Percentiles rank a stretch among this genome's conserved stretches.
Evolutionary conservation across 2,113 vertebrate genomes (phyloP).

Genomic region (Stigmatopora nigra): DNA sequence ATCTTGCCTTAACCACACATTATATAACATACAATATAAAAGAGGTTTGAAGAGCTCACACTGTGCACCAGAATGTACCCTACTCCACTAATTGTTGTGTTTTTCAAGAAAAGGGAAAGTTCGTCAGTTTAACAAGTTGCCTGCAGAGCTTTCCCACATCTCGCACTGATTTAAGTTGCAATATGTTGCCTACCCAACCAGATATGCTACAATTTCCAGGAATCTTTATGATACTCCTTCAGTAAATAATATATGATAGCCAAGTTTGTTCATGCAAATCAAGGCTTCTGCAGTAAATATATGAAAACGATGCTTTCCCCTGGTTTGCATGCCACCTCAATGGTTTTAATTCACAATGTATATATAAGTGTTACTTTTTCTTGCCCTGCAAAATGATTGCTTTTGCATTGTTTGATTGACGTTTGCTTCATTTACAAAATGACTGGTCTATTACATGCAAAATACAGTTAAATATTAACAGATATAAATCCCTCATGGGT

Average conservation of each 20-base stretch:
- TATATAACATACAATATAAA: background rate
- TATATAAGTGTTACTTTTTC: too few species aligned
- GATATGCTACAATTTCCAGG: conserved; percentile 39
- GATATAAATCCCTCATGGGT: too few species aligned
- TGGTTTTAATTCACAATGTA: conserved; percentile 25
- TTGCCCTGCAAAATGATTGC: too few species aligned
- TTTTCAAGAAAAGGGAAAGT: conserved; percentile 4
- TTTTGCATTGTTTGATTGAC: too few species aligned
- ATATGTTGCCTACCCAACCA: conserved; percentile 24
- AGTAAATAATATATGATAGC: conserved; percentile 35
- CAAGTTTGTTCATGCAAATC: conserved; percentile 51
- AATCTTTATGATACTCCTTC: conserved; percentile 57
- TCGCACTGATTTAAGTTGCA: conserved; percentile 4
- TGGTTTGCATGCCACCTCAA: conserved; percentile 34
- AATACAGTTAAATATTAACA: too few species aligned
- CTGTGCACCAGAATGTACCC: background rate
- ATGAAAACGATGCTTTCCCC: conserved; percentile 40
- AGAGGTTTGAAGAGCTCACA: background rate
- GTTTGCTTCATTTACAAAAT: too few species aligned
- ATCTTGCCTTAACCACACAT: background rate
- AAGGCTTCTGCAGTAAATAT: conserved; percentile 48
- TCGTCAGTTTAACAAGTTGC: conserved; percentile 18
- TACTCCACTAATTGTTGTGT: background rate
- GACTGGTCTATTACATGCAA: too few species aligned
- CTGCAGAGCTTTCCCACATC: conserved; percentile 27